Percentiles rank a stretch among this genome's conserved stretches.
Conservation (phyloP, 2,797 vertebrate genomes). For the Peromyscus eremicus region DNA sequence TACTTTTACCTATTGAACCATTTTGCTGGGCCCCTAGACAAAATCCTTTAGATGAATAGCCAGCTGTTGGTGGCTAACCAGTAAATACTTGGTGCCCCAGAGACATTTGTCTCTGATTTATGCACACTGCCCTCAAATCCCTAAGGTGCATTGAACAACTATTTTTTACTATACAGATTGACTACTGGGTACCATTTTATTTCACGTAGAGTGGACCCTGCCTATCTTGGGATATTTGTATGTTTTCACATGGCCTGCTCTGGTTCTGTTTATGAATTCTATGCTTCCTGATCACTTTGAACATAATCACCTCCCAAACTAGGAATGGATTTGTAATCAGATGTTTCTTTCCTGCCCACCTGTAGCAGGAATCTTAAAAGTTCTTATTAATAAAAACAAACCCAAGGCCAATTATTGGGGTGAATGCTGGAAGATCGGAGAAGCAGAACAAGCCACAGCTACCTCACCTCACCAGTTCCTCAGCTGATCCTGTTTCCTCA, state of each 20-base stretch:
- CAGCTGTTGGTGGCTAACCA: not conserved
- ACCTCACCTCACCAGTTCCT: too few species aligned
- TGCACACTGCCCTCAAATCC: not conserved
- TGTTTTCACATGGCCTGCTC: not conserved
- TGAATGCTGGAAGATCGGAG: too few species aligned
- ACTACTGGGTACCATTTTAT: not conserved
- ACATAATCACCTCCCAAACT: too few species aligned
- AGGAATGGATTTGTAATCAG: too few species aligned
- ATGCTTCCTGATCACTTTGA: not conserved
- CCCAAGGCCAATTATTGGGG: too few species aligned
- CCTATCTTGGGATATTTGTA: not conserved
- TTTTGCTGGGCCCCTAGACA: not conserved
- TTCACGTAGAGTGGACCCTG: too few species aligned
- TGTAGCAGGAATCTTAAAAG: too few species aligned
- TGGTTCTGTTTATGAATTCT: not conserved
- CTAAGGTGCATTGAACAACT: not conserved
- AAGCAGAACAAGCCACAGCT: too few species aligned
- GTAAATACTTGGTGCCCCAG: not conserved
- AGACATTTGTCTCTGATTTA: slow-evolving; percentile 35
- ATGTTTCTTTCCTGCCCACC: too few species aligned
- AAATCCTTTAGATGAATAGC: not conserved
- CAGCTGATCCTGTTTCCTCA: too few species aligned
- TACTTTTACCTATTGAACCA: not conserved
- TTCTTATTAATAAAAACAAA: too few species aligned
- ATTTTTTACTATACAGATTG: slow-evolving; percentile 7